A percentile compares a stretch with the other conserved stretches of the same genome.
Conservation (phyloP, 2,113 vertebrate genomes). For the Salvelinus alpinus region DNA sequence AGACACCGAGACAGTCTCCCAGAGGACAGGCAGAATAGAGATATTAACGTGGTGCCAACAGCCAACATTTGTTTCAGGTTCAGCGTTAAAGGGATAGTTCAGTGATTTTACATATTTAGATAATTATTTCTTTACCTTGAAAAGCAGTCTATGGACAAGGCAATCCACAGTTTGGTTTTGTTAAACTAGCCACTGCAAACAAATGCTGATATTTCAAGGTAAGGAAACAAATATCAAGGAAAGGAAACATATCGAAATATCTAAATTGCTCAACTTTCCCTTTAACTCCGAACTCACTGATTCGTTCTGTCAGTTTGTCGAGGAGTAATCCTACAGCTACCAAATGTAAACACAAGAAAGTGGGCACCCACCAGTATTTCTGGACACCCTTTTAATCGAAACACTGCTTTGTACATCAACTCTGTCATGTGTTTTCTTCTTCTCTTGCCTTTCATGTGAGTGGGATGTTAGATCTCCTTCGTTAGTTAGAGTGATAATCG, state of each 20-base stretch:
- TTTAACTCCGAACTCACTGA: slow-evolving; percentile 30
- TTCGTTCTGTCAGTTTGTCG: slow-evolving; percentile 44
- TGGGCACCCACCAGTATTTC: slow-evolving; percentile 57
- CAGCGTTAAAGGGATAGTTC: slow-evolving; percentile 23
- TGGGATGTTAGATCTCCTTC: slow-evolving; percentile 43
- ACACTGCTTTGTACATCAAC: slow-evolving; percentile 33
- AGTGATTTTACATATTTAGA: background rate
- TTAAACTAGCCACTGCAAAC: too few relatives aligned
- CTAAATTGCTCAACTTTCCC: background rate
- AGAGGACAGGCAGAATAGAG: slow-evolving; percentile 39
- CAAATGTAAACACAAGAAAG: slow-evolving; percentile 60
- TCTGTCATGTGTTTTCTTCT: slow-evolving; percentile 31
- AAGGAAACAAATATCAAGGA: too few relatives aligned
- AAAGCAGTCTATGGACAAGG: background rate
- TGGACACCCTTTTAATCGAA: slow-evolving; percentile 64
- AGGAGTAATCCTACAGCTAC: slow-evolving; percentile 54
- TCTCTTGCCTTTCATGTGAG: slow-evolving; percentile 49
- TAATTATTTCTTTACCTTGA: slow-evolving; percentile 5
- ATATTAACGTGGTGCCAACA: slow-evolving; percentile 63
- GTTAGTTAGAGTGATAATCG: slow-evolving; percentile 62
- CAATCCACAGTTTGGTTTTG: too few relatives aligned
- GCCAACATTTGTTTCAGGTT: slow-evolving; percentile 71
- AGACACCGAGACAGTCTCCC: slow-evolving; percentile 45
- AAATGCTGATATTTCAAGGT: too few relatives aligned
- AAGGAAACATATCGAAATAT: too few relatives aligned